Evolutionary conservation across 2,113 vertebrate species (phyloP).

Genomic region (Ptilorrhoa leucosticta): DNA sequence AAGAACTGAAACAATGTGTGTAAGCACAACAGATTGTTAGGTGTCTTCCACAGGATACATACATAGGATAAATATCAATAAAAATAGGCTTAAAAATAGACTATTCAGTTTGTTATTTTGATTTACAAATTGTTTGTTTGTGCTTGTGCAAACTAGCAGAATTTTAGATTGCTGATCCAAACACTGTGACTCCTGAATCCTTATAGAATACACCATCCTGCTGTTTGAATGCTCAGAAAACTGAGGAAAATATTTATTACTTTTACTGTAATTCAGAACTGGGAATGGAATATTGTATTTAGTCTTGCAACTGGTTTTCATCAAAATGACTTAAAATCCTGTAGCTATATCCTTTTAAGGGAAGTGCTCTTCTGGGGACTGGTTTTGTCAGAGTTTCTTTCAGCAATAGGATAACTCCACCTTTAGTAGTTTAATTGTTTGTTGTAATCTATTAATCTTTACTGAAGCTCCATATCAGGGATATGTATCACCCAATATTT

Average conservation of each 20-base stretch:
- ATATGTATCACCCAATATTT: neutral
- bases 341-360: neutral
- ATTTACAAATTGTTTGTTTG: neutral
- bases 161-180: neutral
- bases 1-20: neutral
- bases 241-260: neutral
- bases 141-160: neutral
- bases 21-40: neutral
- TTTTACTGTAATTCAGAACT: neutral
- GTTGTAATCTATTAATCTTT: neutral
- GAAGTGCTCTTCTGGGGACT: neutral
- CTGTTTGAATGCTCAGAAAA: neutral
- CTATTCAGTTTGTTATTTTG: neutral
- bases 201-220: neutral
- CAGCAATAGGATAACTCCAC: neutral
- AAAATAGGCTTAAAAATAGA: neutral
- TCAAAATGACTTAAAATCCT: slow-evolving; percentile 18
- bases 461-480: neutral
- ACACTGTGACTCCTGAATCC: neutral
- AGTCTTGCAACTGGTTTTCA: neutral
- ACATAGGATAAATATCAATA: neutral
- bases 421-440: neutral
- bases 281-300: neutral
- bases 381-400: neutral
- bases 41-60: neutral